A percentile compares a stretch with the other conserved stretches of the same genome.
phyloP scores from a whole-genome alignment of 2,797 vertebrate species.

The Hydrophis major region DNA sequence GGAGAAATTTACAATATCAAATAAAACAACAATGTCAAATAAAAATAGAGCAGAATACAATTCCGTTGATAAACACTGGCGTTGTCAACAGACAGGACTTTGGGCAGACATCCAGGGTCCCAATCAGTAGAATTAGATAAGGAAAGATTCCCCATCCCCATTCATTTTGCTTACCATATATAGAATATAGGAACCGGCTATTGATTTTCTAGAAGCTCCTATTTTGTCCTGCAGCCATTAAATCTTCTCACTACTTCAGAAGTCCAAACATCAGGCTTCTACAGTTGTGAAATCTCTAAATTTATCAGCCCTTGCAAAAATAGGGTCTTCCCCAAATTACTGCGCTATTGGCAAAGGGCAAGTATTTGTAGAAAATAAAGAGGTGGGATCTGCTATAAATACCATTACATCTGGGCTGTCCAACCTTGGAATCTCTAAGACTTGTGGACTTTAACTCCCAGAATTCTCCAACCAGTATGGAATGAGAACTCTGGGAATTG shows the following conservation, averaged over 20 bases:
- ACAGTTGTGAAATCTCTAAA: background rate
- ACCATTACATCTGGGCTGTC: background rate
- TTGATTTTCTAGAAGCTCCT: background rate
- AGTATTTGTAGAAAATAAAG: background rate
- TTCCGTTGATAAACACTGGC: background rate
- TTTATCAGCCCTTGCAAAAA: background rate
- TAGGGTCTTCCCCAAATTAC: background rate
- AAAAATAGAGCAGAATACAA: background rate
- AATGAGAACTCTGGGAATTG: background rate
- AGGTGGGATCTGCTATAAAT: background rate
- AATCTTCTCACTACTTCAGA: background rate
- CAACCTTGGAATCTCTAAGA: background rate
- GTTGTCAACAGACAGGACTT: background rate
- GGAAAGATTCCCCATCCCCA: background rate
- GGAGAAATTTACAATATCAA: background rate
- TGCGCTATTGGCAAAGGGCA: background rate
- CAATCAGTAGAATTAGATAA: background rate
- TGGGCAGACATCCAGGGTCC: background rate
- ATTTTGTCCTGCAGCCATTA: background rate
- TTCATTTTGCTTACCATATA: background rate
- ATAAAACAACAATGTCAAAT: background rate
- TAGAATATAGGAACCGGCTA: background rate
- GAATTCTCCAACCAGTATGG: background rate
- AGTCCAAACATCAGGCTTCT: background rate
- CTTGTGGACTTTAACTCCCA: background rate